Base-by-base conservation (phyloP, 1,140 invertebrate genomes). In the Heliconius congener region DNA sequence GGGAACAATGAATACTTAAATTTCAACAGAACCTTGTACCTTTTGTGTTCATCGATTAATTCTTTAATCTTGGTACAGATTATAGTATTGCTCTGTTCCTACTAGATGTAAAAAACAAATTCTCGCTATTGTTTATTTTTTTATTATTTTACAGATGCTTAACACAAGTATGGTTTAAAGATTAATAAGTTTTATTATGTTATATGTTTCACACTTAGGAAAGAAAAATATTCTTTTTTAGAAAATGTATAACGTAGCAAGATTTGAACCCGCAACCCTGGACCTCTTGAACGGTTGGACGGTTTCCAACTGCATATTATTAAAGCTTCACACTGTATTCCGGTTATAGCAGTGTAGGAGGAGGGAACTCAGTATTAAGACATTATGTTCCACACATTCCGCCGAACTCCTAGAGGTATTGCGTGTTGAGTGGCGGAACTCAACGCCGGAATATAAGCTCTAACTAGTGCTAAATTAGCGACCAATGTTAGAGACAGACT, bases 1-100 rank as follows among this genome's bases (percentile, higher is more conserved):
- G 78, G 72, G 77, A 85, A 87, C 81, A 85, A 83, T 77, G 50
- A 39, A 73, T 83, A 72, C 83, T 89, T 80, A 71, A 72, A 74
- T 88, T 89, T 81, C 86, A 83, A 75, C 30, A 76, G 84, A 82
- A 84, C 84, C 42, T 70, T 37, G 42, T 71, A 46, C 52, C 52
- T 75, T 50, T 75, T n/a, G 27, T 13, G 27, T 13, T 4, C 13
- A 37, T 55, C 55, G 27, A 37, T 74, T 73, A 11, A 70, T 78
- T 70, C 39, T 70, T 79, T 71, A 66, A 57, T 75, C 60, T 37
- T 46, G 5, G 27, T 9, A 30, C 23, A 27, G 60, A 66, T 66
- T 27, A 27, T 3, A 66, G 8, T 11, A 66, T 8, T 66, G 4
- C 3, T 5, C 16, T 27, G 23, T 30, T 30, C 11, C 23, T 30